These are phyloP conservation scores for Xylota sylvarum DNA, from an alignment of 2,888 invertebrate genomes.

Conservation along the genomic window DNA sequence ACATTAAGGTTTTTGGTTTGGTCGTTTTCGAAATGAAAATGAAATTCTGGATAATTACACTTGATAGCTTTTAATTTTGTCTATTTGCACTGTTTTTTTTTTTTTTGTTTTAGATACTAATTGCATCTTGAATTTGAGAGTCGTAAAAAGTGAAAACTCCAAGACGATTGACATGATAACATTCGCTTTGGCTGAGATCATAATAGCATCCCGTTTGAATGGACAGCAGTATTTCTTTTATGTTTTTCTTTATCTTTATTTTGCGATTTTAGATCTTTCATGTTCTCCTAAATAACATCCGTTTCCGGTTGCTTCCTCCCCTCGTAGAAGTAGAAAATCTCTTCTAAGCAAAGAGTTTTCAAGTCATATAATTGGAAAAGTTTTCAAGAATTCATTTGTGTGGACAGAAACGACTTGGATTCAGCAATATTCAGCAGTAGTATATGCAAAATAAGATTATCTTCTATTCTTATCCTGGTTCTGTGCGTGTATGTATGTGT, in stretches of 20 bases:
- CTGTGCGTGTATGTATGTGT: background rate
- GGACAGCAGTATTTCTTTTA: constrained; percentile 14
- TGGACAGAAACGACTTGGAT: constrained; percentile 3
- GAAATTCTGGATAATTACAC: too few species aligned
- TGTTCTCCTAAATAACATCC: constrained; percentile 13
- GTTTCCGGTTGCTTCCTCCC: background rate
- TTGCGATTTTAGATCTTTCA: constrained; percentile 1
- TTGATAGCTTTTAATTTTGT: background rate
- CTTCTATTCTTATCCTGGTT: background rate
- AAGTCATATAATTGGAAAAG: constrained; percentile 28
- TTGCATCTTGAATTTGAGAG: background rate
- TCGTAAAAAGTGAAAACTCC: background rate
- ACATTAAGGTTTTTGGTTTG: too few species aligned
- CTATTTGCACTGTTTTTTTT: background rate
- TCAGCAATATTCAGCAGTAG: background rate
- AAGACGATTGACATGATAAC: background rate
- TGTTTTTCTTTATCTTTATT: constrained; percentile 21
- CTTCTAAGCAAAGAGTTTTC: constrained; percentile 25
- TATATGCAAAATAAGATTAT: constrained; percentile 23
- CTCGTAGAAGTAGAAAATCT: too few species aligned
- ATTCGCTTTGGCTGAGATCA: background rate
- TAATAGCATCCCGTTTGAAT: background rate
- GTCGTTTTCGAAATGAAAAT: too few species aligned
- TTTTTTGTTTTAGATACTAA: too few species aligned
- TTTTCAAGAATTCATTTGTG: constrained; percentile 22